Base-by-base conservation (phyloP, 2,797 vertebrate genomes). In the Micropoecilia bifurca region DNA sequence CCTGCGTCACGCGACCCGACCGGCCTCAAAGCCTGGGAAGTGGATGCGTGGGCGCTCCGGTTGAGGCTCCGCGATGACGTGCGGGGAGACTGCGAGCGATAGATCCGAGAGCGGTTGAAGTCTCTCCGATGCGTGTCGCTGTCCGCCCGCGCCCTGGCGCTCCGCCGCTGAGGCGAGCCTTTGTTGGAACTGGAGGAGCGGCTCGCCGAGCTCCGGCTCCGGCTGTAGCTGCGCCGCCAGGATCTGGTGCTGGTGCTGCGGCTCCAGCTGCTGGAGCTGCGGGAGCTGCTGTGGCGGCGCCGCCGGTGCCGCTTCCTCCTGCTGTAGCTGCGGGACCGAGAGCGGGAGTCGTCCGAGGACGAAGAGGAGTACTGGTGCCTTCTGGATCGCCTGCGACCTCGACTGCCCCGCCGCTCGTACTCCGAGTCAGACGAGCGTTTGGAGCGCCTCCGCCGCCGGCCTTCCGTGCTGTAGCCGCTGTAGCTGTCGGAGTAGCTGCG, bases 41-140 rank as follows among this genome's bases (percentile, higher is more conserved):
- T 78, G 36, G 82, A 92, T 6, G 91, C 92, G 74, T 95, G 93
- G 8, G 93, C 80, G 43, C 90, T 95, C 66, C 96, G 91, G 59
- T 91, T 95, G 86, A 83, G 89, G 81, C 91, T 87, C 72, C 96
- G 89, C 8, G 95, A 94, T 4, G 94, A 96, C 22, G 96, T 97
- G 36, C 97, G 97, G 0, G 97, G 98, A 7, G 98, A 99, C 76
- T 99, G 98, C 0, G 98, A 99, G 48, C 97, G 97, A 77, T 99
- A 99, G 87, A 99, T 97, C 80, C 97, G 96, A 5, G 98, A 98
- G 71, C 96, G 97, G 94, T 98, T 98, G 85, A 99, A 99, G 91
- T 98, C 97, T 63, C 97, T 95, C 4, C 96, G 96, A 14, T 95
- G 93, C 2, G 96, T 92, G 87, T 95, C 97, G 89, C 84, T 97